Evolutionary conservation across 2,113 vertebrate genomes (phyloP), one percentile per base, ranked within the genome.

Genomic region (Ochotona curzoniae): DNA sequence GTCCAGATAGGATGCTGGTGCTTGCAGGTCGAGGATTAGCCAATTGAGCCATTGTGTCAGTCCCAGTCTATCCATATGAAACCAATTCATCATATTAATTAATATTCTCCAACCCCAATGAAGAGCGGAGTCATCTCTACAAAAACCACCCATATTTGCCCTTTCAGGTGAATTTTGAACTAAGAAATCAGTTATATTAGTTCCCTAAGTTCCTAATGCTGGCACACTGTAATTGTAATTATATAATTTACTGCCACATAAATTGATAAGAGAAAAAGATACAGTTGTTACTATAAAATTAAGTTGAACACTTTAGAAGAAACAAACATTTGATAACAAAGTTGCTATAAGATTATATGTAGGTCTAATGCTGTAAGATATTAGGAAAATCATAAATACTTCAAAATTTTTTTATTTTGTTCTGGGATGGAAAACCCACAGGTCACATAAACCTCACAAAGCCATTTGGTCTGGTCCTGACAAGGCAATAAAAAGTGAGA

Each of bases 261-360:
- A 66, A 71, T 30, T 88, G 32, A 69, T 74, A 73, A 57, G 25
- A 85, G 66, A 21, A 70, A 49, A 44, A 89, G 87, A 82, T 38
- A 89, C 18, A 81, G 61, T 9, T 81, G 63, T 73, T 57, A 71
- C 44, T 76, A 61, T 51, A 93, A 90, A 89, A 91, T 66, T 70
- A 71, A 38, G 44, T 15, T 85, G 23, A 76, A 73, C 63, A 49
- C 10, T 80, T 64, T 64, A 73, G n/a, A 75, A 89, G 51, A 70
- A 51, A 20, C 15, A 76, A 91, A 71, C 57, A 66, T 91, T 88
- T 76, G 21, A 91, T 85, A 83, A 80, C 71, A 75, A 91, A 82
- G 47, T 71, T 26, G 17, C 49, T 74, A 44, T 89, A 81, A 20
- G 35, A 81, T 93, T 81, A 57, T 35, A 83, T 75, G 66, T 91